Evolutionary conservation across 1,140 invertebrate genomes (phyloP).

Genomic region (Bombus terrestris): DNA sequence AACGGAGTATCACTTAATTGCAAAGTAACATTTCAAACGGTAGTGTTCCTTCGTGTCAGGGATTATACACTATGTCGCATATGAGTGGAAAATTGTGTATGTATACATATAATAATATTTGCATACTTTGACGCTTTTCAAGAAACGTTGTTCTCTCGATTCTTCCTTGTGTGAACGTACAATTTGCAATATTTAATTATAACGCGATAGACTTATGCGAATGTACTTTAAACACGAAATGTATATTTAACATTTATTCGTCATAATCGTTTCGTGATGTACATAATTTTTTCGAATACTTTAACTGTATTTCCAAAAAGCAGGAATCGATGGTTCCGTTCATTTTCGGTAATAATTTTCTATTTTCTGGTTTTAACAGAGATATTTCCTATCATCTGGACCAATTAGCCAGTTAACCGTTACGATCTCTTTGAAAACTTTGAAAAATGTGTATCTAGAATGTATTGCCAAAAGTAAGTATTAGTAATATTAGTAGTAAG

Average conservation of each 20-base stretch:
- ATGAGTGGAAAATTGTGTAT: neutral
- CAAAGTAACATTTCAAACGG: slow-evolving; percentile 11
- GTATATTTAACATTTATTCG: too few species aligned
- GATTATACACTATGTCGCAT: too few species aligned
- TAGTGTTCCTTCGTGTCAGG: too few species aligned
- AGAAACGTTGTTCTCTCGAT: neutral
- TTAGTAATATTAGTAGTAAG: too few species aligned
- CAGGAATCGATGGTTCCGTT: neutral
- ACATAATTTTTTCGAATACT: neutral
- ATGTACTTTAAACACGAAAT: too few species aligned
- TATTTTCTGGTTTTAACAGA: neutral
- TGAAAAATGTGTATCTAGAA: too few species aligned
- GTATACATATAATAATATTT: neutral
- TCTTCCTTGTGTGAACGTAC: neutral
- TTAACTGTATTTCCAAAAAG: neutral
- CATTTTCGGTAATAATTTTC: neutral
- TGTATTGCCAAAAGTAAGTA: too few species aligned
- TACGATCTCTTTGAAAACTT: too few species aligned
- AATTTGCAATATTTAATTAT: neutral
- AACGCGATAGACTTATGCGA: too few species aligned
- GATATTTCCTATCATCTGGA: neutral
- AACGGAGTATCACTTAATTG: slow-evolving; percentile 39
- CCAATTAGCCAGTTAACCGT: too few species aligned
- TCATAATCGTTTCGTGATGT: neutral
- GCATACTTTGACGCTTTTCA: neutral